These are phyloP conservation scores for Remorina albescens DNA, from an alignment of 2,797 vertebrate species.

Conservation along the genomic window DNA sequence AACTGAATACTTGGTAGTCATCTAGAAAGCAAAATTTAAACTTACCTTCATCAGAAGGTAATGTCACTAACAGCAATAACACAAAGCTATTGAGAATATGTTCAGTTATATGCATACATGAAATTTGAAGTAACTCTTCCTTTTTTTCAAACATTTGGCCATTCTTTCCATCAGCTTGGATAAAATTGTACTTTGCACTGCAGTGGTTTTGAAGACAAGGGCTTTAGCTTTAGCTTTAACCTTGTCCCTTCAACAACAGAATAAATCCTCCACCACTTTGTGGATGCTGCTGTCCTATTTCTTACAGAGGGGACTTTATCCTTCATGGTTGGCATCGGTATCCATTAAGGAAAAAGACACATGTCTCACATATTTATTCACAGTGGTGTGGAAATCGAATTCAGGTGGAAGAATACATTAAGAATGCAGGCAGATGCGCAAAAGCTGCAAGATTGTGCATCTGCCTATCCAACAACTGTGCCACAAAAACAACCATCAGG, in stretches of 20 bases:
- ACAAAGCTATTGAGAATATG: neutral
- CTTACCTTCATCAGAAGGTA: slow-evolving; percentile 15
- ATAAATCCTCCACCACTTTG: slow-evolving; percentile 20
- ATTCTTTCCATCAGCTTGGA: neutral
- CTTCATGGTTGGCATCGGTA: slow-evolving; percentile 17
- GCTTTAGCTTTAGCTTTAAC: slow-evolving; percentile 13
- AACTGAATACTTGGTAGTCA: slow-evolving; percentile 25
- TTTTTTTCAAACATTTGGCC: neutral
- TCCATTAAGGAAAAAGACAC: slow-evolving; percentile 25
- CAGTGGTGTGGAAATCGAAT: slow-evolving; percentile 21
- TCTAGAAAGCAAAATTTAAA: slow-evolving; percentile 33
- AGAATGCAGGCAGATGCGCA: slow-evolving; percentile 12
- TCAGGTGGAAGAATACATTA: neutral
- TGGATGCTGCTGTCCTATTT: slow-evolving; percentile 18
- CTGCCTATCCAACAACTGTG: too few relatives aligned
- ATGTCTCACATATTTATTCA: slow-evolving; percentile 6
- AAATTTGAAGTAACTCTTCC: neutral
- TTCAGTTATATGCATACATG: neutral
- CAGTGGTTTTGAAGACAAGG: slow-evolving; percentile 19
- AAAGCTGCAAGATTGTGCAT: slow-evolving; percentile 15
- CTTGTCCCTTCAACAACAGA: slow-evolving; percentile 33
- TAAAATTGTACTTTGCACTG: slow-evolving; percentile 1
- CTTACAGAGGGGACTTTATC: slow-evolving; percentile 18
- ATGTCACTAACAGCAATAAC: slow-evolving; percentile 17
- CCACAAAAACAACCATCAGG: neutral